These are phyloP conservation scores for Dendrolimus punctatus DNA, from an alignment of 1,140 invertebrate species.

Conservation along the genomic window DNA sequence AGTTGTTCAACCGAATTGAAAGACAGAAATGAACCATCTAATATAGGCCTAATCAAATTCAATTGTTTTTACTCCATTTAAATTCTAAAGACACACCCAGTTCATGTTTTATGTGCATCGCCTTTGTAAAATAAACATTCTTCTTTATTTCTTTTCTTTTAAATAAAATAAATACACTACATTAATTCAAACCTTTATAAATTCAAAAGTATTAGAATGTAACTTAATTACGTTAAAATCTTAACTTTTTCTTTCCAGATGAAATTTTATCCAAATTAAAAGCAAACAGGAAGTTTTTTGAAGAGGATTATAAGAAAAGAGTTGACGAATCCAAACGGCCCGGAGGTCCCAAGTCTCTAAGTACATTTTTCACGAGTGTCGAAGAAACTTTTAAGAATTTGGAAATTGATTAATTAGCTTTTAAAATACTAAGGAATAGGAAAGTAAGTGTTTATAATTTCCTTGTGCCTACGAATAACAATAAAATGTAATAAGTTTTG, in stretches of 20 bases:
- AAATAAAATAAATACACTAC: neutral
- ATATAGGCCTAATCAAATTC: too few species aligned
- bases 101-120: too few species aligned
- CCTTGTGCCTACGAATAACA: too few species aligned
- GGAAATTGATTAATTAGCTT: slow-evolving; percentile 73
- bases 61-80: too few species aligned
- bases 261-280: slow-evolving; percentile 59
- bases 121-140: too few species aligned
- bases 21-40: too few species aligned
- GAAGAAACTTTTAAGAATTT: slow-evolving; percentile 80
- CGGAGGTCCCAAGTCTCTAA: slow-evolving; percentile 74
- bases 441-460: neutral
- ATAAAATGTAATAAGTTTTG: too few species aligned
- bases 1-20: too few species aligned
- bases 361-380: slow-evolving; percentile 74
- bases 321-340: slow-evolving; percentile 75
- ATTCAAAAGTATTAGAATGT: neutral
- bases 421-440: neutral
- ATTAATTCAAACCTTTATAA: neutral
- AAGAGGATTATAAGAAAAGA: slow-evolving; percentile 69
- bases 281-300: slow-evolving; percentile 69
- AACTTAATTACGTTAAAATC: slow-evolving; percentile 4
- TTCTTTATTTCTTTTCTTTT: too few species aligned
- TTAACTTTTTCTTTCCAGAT: slow-evolving; percentile 29
- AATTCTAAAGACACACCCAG: too few species aligned